These are phyloP conservation scores for Melangyna quadrimaculata DNA, from an alignment of 2,888 invertebrate genomes.

Conservation along the genomic window DNA sequence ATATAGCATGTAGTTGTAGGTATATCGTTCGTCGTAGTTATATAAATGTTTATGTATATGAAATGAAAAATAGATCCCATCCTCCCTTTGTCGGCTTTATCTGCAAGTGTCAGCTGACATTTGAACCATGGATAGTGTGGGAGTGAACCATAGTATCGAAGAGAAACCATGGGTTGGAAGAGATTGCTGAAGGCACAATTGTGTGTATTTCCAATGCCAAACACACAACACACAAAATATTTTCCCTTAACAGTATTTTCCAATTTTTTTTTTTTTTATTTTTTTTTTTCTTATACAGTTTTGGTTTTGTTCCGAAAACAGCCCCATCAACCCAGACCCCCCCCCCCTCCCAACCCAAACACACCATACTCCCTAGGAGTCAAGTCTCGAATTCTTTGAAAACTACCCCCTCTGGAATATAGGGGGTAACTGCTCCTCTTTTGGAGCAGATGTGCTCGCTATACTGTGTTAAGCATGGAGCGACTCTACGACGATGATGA, in stretches of 20 bases:
- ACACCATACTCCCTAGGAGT: too few relatives aligned
- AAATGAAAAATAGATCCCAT: conserved; percentile 27
- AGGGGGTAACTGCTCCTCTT: conserved; percentile 19
- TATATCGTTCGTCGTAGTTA: background rate
- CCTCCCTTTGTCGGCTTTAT: conserved; percentile 52
- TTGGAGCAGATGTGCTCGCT: conserved; percentile 34
- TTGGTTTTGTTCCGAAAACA: conserved; percentile 59
- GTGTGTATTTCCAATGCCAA: conserved; percentile 54
- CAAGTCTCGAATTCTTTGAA: conserved; percentile 57
- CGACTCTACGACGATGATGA: conserved; percentile 16
- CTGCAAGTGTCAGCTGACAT: conserved; percentile 70
- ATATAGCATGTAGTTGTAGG: too few relatives aligned
- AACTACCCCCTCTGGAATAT: conserved; percentile 60
- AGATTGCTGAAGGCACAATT: conserved; percentile 47
- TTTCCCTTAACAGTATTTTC: conserved; percentile 50
- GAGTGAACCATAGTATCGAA: conserved; percentile 1
- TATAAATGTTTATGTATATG: background rate
- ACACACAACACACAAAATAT: conserved; percentile 49
- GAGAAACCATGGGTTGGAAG: background rate
- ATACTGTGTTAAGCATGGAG: background rate
- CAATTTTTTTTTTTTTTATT: conserved; percentile 33
- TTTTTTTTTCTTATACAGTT: background rate
- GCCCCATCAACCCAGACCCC: background rate
- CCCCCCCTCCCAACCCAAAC: background rate
- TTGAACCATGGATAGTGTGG: conserved; percentile 51